Base-by-base conservation (phyloP, 2,888 invertebrate genomes). In the Drosophila sordidula region DNA sequence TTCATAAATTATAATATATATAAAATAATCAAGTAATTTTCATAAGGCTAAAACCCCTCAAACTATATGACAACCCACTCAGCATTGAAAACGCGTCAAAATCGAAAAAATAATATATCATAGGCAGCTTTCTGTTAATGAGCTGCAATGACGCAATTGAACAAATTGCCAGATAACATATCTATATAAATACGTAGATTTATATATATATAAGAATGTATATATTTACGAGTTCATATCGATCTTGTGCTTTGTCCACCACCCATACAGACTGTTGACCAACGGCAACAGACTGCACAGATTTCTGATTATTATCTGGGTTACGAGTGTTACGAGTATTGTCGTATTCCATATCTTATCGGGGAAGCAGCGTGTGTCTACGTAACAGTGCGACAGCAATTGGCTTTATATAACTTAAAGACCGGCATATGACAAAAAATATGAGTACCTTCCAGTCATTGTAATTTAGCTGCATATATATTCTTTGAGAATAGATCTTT, bases 221-320 rank as follows among this genome's bases (percentile, higher is more conserved):
- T 32, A 50, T 18, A 18, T 44, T 52, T 16, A 46, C 49, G 16
- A 45, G 56, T 54, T 42, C 62, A 32, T 55, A 81, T 83, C 78
- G 66, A 75, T 77, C 65, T 73, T 65, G 80, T 12, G 9, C 56
- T 74, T 68, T 71, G 47, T 45, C 22, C 41, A 18, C 16, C 34
- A 12, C 11, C 11, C 11, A 11, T 34, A 32, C 11, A 11, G 11
- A 32, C 14, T 34, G 56, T 64, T 83, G 81, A 83, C 75, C 80
- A 81, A 49, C 22, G 50, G 14, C 58, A 54, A 56, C 55, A 44
- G 70, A 82, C 51, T 55, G 77, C 62, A 46, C 70, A 74, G 80
- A 81, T 86, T 74, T 66, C 25, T 47, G 71, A 82, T 83, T 71
- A 62, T 57, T 80, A 80, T 80, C 77, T 63, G 25, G 55, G 49